Conservation (phyloP, 2,797 vertebrate species). For the Antrozous pallidus region DNA sequence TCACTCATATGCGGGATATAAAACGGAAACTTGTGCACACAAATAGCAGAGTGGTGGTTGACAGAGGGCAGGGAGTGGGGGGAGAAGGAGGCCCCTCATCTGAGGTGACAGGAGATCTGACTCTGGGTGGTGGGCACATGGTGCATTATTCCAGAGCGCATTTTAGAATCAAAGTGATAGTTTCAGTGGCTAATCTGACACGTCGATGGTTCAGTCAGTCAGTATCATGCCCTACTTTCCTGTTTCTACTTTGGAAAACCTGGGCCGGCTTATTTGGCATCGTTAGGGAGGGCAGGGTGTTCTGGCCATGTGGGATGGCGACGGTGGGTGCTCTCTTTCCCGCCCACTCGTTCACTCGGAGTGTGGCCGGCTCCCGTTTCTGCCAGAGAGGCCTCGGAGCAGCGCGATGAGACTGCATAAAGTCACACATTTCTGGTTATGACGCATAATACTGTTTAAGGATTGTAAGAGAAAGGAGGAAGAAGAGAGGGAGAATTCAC, state of each 20-base stretch:
- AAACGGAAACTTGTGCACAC: too few relatives aligned
- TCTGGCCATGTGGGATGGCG: not conserved
- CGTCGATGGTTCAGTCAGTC: slow-evolving; percentile 11
- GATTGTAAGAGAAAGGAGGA: not conserved
- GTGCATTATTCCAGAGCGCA: not conserved
- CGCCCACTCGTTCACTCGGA: not conserved
- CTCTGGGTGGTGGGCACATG: too few relatives aligned
- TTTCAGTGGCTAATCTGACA: slow-evolving; percentile 68
- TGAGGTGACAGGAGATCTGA: too few relatives aligned
- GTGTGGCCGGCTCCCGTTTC: too few relatives aligned
- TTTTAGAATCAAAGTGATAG: slow-evolving; percentile 37
- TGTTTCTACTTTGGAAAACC: slow-evolving; percentile 58
- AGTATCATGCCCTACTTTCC: slow-evolving; percentile 25
- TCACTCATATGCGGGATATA: too few relatives aligned
- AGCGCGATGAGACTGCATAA: not conserved
- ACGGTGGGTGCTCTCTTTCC: not conserved
- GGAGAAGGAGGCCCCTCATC: too few relatives aligned
- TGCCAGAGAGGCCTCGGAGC: not conserved
- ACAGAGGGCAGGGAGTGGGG: too few relatives aligned
- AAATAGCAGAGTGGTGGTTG: too few relatives aligned
- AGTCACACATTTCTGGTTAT: not conserved
- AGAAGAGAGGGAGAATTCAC: not conserved
- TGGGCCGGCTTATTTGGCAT: not conserved
- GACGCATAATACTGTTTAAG: not conserved
- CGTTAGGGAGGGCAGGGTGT: not conserved